Base-by-base conservation (phyloP, 2,888 invertebrate genomes). In the Drosophila flavopinicola region DNA sequence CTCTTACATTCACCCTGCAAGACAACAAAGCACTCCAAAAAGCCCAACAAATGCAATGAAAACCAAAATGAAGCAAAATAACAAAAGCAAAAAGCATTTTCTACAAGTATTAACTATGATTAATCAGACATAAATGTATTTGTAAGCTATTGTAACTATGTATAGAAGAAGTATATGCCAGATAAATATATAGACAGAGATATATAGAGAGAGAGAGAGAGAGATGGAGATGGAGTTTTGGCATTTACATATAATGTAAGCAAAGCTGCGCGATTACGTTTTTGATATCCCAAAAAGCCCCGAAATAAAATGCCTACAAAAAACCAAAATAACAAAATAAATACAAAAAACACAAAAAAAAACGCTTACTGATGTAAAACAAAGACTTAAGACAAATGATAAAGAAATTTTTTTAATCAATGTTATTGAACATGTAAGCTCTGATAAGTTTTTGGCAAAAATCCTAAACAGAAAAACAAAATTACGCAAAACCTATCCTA, bases 331-430 rank as follows among this genome's bases (percentile, higher is more conserved):
- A 30, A 25, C 37, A 35, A 60, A 66, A 35, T 35, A 33, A 13
- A 49, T 13, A 39, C 49, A 42, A 57, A 33, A 45, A 60, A 66
- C 54, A 48, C 44, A 58, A 72, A 74, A 59, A 70, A 64, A 86
- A 83, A 82, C 87, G 89, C 89, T 89, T 89, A 89, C 86, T 84
- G 84, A 87, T 83, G 90, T 78, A 89, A 88, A 89, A 89, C 86
- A 89, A 89, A 89, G 89, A 89, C 89, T 89, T 79, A 78, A 88
- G 72, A 71, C 44, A 48, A 65, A 70, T 54, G 45, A 68, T 42
- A 66, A 67, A 61, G 68, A 59, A 49, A 66, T 65, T 73, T 73
- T 73, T 75, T 70, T 30, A 41, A 44, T 41, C 42, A 68, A 80
- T 66, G 73, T 77, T 84, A 77, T 78, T 75, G 52, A 64, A 75